Percentiles rank a stretch among this genome's conserved stretches.
phyloP scores from a whole-genome alignment of 1,140 invertebrate genomes.

The Drosophila quadrilineata region DNA sequence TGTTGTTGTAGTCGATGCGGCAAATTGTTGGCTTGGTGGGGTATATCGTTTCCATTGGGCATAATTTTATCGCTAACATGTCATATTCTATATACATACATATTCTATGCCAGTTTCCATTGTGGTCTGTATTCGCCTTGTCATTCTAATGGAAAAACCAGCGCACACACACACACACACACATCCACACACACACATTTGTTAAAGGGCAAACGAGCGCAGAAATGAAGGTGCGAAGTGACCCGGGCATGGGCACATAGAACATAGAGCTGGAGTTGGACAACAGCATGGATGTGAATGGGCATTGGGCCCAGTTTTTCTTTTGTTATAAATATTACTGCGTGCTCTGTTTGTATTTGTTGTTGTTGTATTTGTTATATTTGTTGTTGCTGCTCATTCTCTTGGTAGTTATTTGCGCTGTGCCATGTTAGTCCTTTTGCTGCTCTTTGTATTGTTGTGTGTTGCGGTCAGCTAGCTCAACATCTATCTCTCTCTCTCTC shows the following conservation, averaged over 20 bases:
- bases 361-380: too few species aligned
- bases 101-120: too few species aligned
- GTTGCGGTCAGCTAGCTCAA: constrained; percentile 35
- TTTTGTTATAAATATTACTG: constrained; percentile 47
- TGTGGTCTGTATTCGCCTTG: constrained; percentile 77
- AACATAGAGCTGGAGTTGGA: too few species aligned
- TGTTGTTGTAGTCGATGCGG: neutral
- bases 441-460: constrained; percentile 24
- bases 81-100: constrained; percentile 78
- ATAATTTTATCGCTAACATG: constrained; percentile 78
- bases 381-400: too few species aligned
- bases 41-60: constrained; percentile 17
- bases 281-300: neutral
- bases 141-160: constrained; percentile 74
- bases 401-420: too few species aligned
- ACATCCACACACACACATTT: constrained; percentile 71
- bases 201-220: constrained; percentile 71
- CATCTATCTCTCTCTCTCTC: neutral
- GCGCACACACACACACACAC: too few species aligned
- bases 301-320: constrained; percentile 25
- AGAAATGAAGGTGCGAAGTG: constrained; percentile 74
- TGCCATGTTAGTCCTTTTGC: constrained; percentile 27
- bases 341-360: constrained; percentile 3
- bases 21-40: neutral
- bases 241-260: too few species aligned